Conservation (phyloP, 2,888 invertebrate species). For the Craniophora ligustri region DNA sequence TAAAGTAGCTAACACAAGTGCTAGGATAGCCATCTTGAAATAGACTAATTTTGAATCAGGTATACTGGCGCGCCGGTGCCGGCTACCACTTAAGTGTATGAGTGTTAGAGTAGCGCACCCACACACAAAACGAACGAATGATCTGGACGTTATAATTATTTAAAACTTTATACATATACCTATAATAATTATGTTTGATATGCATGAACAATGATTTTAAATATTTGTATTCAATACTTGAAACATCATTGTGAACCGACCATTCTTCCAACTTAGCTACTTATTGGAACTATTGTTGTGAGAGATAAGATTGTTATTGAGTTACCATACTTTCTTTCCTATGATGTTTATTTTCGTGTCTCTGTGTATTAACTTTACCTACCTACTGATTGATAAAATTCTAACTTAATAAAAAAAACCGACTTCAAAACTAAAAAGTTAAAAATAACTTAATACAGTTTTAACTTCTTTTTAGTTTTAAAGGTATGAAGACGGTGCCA, state of each 20-base stretch:
- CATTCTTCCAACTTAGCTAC: neutral
- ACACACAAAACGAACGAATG: neutral
- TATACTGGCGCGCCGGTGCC: no score
- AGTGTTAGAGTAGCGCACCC: neutral
- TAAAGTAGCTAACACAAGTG: slow-evolving; percentile 40
- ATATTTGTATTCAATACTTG: neutral
- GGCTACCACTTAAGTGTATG: neutral
- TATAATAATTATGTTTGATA: neutral
- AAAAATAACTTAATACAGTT: no score
- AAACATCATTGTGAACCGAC: neutral
- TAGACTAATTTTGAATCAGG: no score
- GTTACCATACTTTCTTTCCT: neutral
- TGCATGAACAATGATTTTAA: neutral
- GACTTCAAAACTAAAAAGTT: no score
- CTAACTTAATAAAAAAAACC: no score
- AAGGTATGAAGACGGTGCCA: no score
- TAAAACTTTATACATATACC: neutral
- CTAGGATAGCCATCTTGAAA: slow-evolving; percentile 53
- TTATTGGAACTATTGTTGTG: neutral
- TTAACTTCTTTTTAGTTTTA: no score
- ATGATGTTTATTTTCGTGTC: slow-evolving; percentile 2
- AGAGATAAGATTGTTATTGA: neutral
- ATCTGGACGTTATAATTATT: neutral
- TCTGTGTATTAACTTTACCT: no score
- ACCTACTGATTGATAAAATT: no score